Percentiles rank a stretch among this genome's conserved stretches.
phyloP scores from a whole-genome alignment of 2,888 invertebrate genomes.

The Vesta saturnalis region DNA sequence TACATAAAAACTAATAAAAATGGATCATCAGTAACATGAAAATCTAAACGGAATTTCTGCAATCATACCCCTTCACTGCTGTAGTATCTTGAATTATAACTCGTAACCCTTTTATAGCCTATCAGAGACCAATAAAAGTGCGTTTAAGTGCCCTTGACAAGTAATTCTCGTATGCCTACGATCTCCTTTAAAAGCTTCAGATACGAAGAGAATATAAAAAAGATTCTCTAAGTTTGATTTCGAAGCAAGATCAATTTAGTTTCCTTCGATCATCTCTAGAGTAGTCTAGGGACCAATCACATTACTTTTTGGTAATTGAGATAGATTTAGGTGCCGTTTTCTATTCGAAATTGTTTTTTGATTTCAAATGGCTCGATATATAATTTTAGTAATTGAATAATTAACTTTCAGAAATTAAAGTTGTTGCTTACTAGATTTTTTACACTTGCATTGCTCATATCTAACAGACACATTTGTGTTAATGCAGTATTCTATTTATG shows the following conservation, averaged over 20 bases:
- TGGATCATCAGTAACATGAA: slow-evolving; percentile 31
- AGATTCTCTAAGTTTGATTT: slow-evolving; percentile 37
- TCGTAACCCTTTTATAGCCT: slow-evolving; percentile 64
- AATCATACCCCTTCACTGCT: slow-evolving; percentile 49
- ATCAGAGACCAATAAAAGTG: slow-evolving; percentile 63
- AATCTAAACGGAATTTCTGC: slow-evolving; percentile 31
- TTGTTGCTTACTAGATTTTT: too few species aligned
- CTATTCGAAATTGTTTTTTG: not conserved
- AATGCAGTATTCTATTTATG: not conserved
- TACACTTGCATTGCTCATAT: too few species aligned
- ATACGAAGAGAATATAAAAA: slow-evolving; percentile 56
- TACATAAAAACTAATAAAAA: slow-evolving; percentile 22
- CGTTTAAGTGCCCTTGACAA: slow-evolving; percentile 62
- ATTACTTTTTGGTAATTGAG: slow-evolving; percentile 45
- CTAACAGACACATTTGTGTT: not conserved
- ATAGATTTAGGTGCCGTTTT: slow-evolving; percentile 39
- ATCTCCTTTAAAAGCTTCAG: slow-evolving; percentile 57
- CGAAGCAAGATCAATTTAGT: slow-evolving; percentile 39
- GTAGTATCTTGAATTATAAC: slow-evolving; percentile 60
- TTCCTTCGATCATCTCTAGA: slow-evolving; percentile 35
- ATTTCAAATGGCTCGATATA: not conserved
- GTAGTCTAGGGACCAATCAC: slow-evolving; percentile 41
- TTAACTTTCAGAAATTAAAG: too few species aligned
- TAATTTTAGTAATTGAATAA: not conserved
- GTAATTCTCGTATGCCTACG: slow-evolving; percentile 55